phyloP scores from a whole-genome alignment of 1,140 invertebrate genomes.

The Aphelinus atriplicis region DNA sequence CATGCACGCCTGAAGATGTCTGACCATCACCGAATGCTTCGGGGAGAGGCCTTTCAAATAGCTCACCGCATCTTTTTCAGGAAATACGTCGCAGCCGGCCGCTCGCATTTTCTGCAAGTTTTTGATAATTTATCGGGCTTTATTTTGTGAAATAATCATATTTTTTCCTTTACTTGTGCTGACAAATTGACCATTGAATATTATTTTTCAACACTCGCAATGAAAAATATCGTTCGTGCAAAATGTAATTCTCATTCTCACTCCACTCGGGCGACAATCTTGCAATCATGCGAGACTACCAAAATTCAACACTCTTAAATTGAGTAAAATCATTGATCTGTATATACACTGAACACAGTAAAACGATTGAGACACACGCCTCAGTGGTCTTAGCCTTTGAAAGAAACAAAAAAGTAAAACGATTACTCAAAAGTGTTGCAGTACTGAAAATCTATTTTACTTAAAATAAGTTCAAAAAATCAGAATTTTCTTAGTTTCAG shows the following conservation, averaged over 20 bases:
- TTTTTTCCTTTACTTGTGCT: neutral
- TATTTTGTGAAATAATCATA: neutral
- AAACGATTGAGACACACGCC: neutral
- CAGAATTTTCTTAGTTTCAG: no score
- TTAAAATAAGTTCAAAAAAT: no score
- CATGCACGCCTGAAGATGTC: constrained; percentile 85
- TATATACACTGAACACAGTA: no score
- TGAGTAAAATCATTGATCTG: no score
- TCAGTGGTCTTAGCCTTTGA: neutral
- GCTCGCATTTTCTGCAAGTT: constrained; percentile 73
- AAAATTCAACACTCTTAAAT: no score
- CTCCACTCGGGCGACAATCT: no score
- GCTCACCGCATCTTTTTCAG: constrained; percentile 82
- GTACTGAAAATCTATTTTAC: no score
- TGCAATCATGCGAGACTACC: no score
- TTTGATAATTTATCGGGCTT: constrained; percentile 31
- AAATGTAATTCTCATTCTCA: no score
- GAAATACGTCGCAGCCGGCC: constrained; percentile 90
- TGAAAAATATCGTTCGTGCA: no score
- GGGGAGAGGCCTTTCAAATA: constrained; percentile 80
- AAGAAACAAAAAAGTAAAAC: neutral
- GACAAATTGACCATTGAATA: neutral
- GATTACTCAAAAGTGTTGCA: no score
- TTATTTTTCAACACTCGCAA: neutral
- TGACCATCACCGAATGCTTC: constrained; percentile 81